Evolutionary conservation across 2,797 vertebrate genomes (phyloP).

Genomic region (Dallia pectoralis): DNA sequence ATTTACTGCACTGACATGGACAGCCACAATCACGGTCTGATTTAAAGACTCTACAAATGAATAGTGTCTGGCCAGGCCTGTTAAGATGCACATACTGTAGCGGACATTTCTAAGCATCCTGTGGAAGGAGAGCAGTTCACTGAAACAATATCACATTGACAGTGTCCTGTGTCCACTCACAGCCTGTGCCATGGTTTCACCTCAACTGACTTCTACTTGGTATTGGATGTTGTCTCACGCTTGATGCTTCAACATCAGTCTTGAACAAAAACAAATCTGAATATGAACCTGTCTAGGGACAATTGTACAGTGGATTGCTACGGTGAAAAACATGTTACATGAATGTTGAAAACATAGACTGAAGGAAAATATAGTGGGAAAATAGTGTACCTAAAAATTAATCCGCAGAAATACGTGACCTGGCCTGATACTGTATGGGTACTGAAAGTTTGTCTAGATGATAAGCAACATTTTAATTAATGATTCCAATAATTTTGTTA

Average conservation of each 20-base stretch:
- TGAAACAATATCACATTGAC: constrained; percentile 32
- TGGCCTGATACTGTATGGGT: no score
- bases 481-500: no score
- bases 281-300: neutral
- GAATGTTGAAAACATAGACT: no score
- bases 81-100: constrained; percentile 16
- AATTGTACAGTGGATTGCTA: neutral
- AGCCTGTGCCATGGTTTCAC: neutral
- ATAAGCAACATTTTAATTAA: no score
- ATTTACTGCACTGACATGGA: constrained; percentile 52
- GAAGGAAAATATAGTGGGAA: no score
- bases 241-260: constrained; percentile 2
- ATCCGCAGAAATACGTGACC: no score
- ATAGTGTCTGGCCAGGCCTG: constrained; percentile 16
- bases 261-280: neutral
- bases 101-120: constrained; percentile 25
- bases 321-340: no score
- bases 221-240: neutral
- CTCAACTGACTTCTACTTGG: neutral
- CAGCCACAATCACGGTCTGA: constrained; percentile 41
- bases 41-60: constrained; percentile 46
- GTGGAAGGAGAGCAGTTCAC: constrained; percentile 10
- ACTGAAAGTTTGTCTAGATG: no score
- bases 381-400: no score
- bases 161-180: constrained; percentile 25